Evolutionary conservation across 2,888 invertebrate species (phyloP), one percentile per base, ranked within the genome.

Genomic region (Synanthedon tipuliformis): DNA sequence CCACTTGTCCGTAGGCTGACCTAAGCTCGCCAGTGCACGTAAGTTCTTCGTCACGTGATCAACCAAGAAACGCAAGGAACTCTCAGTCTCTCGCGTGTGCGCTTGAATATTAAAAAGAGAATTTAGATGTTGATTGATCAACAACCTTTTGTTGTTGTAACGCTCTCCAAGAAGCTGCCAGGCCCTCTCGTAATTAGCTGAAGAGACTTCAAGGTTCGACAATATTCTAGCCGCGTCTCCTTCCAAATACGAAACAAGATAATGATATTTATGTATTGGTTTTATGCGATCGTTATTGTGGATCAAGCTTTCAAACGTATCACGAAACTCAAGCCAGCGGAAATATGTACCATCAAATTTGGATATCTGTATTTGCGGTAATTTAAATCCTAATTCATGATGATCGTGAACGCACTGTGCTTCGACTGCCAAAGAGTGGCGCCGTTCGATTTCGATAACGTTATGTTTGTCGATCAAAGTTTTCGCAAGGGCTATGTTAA

Each of bases 311-410:
- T 48, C 41, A 51, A 56, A 61, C 0, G 59, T 61, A 23, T 64
- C 62, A 2, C 60, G 56, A 50, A 61, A 64, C 41, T 63, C 60
- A 2, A 64, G 49, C 61, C 62, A 64, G 4, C 56, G 57, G 41
- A 61, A 61, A 53, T 61, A n/a, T n/a, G n/a, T n/a, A n/a, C n/a
- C n/a, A n/a, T n/a, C n/a, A n/a, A n/a, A n/a, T n/a, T n/a, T n/a
- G 0, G 58, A 16, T 41, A 62, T 61, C 54, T 61, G 55, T 11
- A 62, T 61, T 48, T 58, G 56, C 10, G 60, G 62, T 12, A 64
- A 51, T 50, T 59, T 59, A 15, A 62, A 41, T 18, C 56, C 52
- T 0, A 53, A 7, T 8, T 55, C 52, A 10, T 59, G 50, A 51
- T 56, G 50, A 50, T 59, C 48, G 50, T 48, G 51, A 41, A 4